Percentiles rank a stretch among this genome's conserved stretches.
phyloP scores from a whole-genome alignment of 1,140 invertebrate species.

The Steinernema khuongi region DNA sequence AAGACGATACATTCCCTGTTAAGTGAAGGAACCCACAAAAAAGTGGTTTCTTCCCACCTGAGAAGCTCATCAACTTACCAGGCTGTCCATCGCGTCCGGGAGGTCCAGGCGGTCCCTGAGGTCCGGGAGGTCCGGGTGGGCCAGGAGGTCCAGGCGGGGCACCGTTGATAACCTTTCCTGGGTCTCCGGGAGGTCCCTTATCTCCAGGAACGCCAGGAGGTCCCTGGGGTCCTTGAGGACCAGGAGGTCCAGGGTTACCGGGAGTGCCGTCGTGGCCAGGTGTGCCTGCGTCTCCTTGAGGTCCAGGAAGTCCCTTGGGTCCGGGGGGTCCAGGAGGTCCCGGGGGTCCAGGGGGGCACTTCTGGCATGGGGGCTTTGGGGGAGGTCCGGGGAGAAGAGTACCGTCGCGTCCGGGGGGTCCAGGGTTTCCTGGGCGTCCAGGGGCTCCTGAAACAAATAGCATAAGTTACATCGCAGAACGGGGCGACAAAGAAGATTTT shows the following conservation, averaged over 20 bases:
- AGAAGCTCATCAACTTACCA: slow-evolving; percentile 27
- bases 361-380: slow-evolving; percentile 58
- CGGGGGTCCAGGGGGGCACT: slow-evolving; percentile 44
- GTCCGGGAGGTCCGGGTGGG: slow-evolving; percentile 46
- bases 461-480: no score
- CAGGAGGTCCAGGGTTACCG: slow-evolving; percentile 52
- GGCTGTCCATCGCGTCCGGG: slow-evolving; percentile 37
- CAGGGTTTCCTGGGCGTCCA: slow-evolving; percentile 55
- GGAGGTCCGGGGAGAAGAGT: slow-evolving; percentile 55
- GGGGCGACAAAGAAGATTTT: no score
- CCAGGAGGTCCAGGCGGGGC: slow-evolving; percentile 57
- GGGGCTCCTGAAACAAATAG: no score
- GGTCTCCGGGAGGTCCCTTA: slow-evolving; percentile 54
- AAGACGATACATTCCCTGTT: slow-evolving; percentile 32
- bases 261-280: slow-evolving; percentile 54
- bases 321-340: slow-evolving; percentile 53
- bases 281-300: slow-evolving; percentile 53
- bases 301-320: slow-evolving; percentile 53
- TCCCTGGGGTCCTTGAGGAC: slow-evolving; percentile 55
- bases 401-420: slow-evolving; percentile 54
- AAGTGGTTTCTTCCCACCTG: not conserved
- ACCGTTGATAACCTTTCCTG: slow-evolving; percentile 55
- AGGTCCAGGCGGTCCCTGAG: slow-evolving; percentile 48
- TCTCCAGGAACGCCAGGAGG: slow-evolving; percentile 53
- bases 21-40: no score